Conservation (phyloP, 2,797 vertebrate species). For the Rhynchotus rufescens region DNA sequence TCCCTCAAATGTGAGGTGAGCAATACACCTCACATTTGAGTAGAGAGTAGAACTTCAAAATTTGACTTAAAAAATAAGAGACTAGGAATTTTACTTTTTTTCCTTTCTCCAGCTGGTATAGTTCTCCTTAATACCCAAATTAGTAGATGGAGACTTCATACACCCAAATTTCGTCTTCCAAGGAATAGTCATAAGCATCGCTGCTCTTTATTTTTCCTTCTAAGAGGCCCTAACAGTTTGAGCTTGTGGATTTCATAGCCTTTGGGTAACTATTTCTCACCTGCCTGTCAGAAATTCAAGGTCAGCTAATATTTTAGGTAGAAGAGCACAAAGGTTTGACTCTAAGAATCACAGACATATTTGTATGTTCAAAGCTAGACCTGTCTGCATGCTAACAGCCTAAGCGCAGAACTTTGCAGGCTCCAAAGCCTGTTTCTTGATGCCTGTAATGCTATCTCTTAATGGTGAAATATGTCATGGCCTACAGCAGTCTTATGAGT, state of each 20-base stretch:
- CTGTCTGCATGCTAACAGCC: rapidly evolving
- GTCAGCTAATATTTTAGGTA: background rate
- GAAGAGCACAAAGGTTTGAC: background rate
- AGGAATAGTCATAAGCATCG: background rate
- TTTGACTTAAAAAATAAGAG: background rate
- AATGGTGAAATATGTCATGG: background rate
- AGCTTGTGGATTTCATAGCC: background rate
- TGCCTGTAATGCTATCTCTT: background rate
- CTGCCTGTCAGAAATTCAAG: background rate
- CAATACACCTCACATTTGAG: background rate
- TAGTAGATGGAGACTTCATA: background rate
- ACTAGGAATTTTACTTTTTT: background rate
- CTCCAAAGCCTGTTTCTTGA: background rate
- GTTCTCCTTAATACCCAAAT: background rate
- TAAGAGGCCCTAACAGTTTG: background rate
- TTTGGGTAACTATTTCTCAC: background rate
- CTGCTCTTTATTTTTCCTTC: background rate
- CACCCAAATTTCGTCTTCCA: background rate
- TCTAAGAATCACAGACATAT: background rate
- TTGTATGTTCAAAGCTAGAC: background rate
- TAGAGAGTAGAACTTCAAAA: background rate
- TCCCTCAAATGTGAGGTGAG: too few relatives aligned
- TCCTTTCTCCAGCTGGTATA: background rate
- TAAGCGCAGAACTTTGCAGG: background rate
- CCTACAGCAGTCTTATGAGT: background rate